Evolutionary conservation across 2,888 invertebrate genomes (phyloP), one percentile per base, ranked within the genome.

Genomic region (Ennomos fuscantarius): DNA sequence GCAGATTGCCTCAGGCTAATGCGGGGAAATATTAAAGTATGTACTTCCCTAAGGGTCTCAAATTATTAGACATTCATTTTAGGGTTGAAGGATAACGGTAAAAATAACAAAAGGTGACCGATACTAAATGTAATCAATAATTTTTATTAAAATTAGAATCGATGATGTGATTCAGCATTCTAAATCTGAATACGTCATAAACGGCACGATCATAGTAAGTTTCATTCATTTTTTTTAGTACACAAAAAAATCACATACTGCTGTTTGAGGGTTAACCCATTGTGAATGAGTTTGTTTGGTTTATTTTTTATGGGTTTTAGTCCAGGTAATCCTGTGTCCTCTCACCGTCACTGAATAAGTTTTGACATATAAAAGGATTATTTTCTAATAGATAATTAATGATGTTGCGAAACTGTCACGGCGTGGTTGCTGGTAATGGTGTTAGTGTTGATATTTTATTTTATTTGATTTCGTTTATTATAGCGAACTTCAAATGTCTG

Each of bases 331-430:
- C 89, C 84, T 70, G 63, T 87, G 88, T 88, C 81, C 88, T 88
- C 87, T 85, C 82, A 76, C 80, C 70, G 71, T 55, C 55, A 55
- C 61, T 79, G 76, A 87, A 89, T 88, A 73, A 81, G 84, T 86
- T 91, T 80, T 89, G 89, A 91, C 89, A 78, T 79, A 80, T 87
- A 86, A 87, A 90, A 82, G 90, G 91, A 91, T 92, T 90, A 90
- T 80, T 85, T 82, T 86, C 78, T 90, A 89, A 91, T 90, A 87
- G 85, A 85, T 91, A 90, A 88, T 89, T 91, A 91, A 91, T 90
- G 89, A 86, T 87, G 83, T 80, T 77, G 62, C 69, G 48, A 54
- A 49, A 62, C 65, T 74, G 79, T 76, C 69, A 74, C 61, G 70
- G 74, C 76, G 76, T 74, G 75, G 76, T 71, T 74, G 57, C 58